phyloP scores from a whole-genome alignment of 2,797 vertebrate species.

The Coregonus sp. region DNA sequence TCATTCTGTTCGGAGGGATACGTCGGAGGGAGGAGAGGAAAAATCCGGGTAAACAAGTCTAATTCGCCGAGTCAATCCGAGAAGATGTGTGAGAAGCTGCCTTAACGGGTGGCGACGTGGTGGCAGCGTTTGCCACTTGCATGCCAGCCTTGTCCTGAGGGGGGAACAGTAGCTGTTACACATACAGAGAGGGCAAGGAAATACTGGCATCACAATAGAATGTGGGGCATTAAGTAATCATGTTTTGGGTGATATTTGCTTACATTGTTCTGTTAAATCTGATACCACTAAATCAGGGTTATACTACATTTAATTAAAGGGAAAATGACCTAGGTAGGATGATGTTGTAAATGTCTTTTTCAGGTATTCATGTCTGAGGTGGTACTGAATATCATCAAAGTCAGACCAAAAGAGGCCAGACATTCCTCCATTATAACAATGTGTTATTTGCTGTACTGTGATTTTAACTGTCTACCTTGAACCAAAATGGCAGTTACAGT shows the following conservation, averaged over 20 bases:
- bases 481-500: not conserved
- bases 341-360: not conserved
- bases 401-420: no score
- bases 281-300: not conserved
- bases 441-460: not conserved
- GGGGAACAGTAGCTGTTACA: slow-evolving; percentile 36
- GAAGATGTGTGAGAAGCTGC: slow-evolving; percentile 28
- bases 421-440: not conserved
- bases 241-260: not conserved
- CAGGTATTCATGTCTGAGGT: no score
- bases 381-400: no score
- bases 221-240: not conserved
- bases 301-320: no score
- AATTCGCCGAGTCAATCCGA: slow-evolving; percentile 52
- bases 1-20: slow-evolving; percentile 61
- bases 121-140: slow-evolving; percentile 47
- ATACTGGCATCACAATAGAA: slow-evolving; percentile 29
- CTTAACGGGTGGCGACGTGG: slow-evolving; percentile 50
- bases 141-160: slow-evolving; percentile 44
- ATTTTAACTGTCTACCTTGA: not conserved
- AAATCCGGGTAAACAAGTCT: slow-evolving; percentile 41
- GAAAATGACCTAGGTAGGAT: not conserved
- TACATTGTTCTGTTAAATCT: not conserved
- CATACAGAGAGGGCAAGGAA: slow-evolving; percentile 26
- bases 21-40: slow-evolving; percentile 33